These are phyloP conservation scores for Drosophila colorata DNA, from an alignment of 2,888 invertebrate species.

Conservation along the genomic window DNA sequence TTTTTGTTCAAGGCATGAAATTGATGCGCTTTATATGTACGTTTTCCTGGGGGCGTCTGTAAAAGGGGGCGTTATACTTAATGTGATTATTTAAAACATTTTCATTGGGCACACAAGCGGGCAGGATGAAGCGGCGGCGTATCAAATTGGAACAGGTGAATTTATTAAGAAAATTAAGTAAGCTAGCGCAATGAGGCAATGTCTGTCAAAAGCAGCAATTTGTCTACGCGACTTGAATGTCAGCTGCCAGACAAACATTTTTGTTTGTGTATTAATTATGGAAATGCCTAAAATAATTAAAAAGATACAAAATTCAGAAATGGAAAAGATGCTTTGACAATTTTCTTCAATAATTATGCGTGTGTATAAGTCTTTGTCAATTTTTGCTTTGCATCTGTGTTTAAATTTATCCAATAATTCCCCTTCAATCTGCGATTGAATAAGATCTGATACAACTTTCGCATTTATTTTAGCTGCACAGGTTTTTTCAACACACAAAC, in stretches of 20 bases:
- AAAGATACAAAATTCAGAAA: neutral
- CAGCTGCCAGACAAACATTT: slow-evolving; percentile 27
- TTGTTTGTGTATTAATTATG: slow-evolving; percentile 13
- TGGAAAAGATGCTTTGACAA: neutral
- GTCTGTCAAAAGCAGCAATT: slow-evolving; percentile 15
- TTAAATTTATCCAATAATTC: too few species aligned
- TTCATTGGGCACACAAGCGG: slow-evolving; percentile 34
- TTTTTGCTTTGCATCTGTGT: too few species aligned
- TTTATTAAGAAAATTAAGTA: slow-evolving; percentile 49
- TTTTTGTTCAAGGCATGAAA: slow-evolving; percentile 75
- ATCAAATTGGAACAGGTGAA: slow-evolving; percentile 34
- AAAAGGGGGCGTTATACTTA: slow-evolving; percentile 57
- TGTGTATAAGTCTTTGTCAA: too few species aligned
- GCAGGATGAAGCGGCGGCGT: neutral
- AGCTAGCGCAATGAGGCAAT: slow-evolving; percentile 7
- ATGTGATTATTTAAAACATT: slow-evolving; percentile 74
- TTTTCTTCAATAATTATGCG: neutral
- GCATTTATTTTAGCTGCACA: neutral
- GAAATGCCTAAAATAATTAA: slow-evolving; percentile 15
- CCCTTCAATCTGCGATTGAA: neutral
- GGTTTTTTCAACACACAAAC: neutral
- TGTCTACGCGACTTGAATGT: slow-evolving; percentile 36
- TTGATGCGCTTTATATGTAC: slow-evolving; percentile 68
- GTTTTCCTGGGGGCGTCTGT: slow-evolving; percentile 19
- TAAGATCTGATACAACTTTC: neutral